A percentile compares a stretch with the other conserved stretches of the same genome.
phyloP scores from a whole-genome alignment of 2,797 vertebrate genomes.

The Morus bassanus region DNA sequence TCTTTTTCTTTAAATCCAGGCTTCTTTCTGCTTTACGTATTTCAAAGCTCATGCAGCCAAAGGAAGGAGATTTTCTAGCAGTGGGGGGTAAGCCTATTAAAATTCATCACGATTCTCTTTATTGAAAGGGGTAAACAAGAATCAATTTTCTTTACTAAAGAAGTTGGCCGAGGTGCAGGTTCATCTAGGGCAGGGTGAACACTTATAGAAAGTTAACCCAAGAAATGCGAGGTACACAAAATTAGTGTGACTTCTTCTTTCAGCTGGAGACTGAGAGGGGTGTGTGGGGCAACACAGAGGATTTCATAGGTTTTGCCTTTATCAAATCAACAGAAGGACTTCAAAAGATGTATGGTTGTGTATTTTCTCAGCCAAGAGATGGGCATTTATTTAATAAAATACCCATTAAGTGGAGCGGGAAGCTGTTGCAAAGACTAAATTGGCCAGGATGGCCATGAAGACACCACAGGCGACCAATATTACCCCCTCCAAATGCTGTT shows the following conservation, averaged over 20 bases:
- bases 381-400: conserved; percentile 20
- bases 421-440: conserved; percentile 5
- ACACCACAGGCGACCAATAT: background rate
- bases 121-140: conserved; percentile 65
- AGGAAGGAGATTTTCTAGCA: conserved; percentile 62
- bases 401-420: conserved; percentile 19
- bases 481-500: background rate
- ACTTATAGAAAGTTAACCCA: conserved; percentile 1
- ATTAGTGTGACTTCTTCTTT: background rate
- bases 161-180: conserved; percentile 41
- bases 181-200: conserved; percentile 29
- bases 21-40: conserved; percentile 62
- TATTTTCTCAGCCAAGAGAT: background rate
- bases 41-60: conserved; percentile 65
- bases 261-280: background rate
- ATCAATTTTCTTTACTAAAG: conserved; percentile 65
- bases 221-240: conserved; percentile 18
- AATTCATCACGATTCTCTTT: conserved; percentile 58
- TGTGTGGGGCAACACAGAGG: background rate
- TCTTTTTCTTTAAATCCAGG: conserved; percentile 28
- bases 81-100: conserved; percentile 61
- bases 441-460: background rate
- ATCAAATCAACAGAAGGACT: background rate
- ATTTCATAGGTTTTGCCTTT: conserved; percentile 44
- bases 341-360: background rate